phyloP scores from a whole-genome alignment of 2,888 invertebrate species.

The Aplocera efformata region DNA sequence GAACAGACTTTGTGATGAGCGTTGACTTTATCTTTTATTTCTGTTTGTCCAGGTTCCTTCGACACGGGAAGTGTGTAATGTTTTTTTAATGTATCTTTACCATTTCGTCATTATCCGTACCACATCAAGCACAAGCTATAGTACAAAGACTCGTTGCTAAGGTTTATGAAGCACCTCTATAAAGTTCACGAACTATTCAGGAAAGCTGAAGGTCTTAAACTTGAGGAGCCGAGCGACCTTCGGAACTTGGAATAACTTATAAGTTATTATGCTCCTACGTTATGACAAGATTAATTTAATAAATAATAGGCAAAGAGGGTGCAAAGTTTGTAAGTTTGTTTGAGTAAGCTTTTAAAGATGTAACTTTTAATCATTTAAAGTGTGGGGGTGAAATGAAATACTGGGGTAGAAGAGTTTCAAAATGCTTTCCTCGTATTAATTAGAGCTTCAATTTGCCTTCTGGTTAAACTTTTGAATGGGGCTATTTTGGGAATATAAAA shows the following conservation, averaged over 20 bases:
- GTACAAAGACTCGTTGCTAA: conserved; percentile 8
- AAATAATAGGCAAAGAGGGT: conserved; percentile 5
- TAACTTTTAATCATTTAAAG: conserved; percentile 8
- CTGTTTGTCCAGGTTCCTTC: no score
- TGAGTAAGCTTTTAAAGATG: not conserved
- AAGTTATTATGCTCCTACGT: conserved; percentile 7
- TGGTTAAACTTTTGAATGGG: no score
- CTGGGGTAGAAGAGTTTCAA: not conserved
- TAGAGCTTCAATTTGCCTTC: no score
- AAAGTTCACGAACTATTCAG: conserved; percentile 15
- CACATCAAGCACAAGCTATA: conserved; percentile 10
- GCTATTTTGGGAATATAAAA: no score
- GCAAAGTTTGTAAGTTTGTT: not conserved
- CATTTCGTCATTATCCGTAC: no score
- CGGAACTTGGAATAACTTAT: conserved; percentile 16
- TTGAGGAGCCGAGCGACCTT: conserved; percentile 10
- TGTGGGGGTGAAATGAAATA: not conserved
- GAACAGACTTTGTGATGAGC: no score
- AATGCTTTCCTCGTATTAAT: not conserved
- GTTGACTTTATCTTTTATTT: no score
- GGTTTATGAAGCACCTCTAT: not conserved
- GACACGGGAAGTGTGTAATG: no score
- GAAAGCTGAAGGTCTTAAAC: conserved; percentile 8
- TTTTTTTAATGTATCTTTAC: no score
- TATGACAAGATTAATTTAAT: conserved; percentile 5